Conservation (phyloP, 2,888 invertebrate species). For the Spisula solida region DNA sequence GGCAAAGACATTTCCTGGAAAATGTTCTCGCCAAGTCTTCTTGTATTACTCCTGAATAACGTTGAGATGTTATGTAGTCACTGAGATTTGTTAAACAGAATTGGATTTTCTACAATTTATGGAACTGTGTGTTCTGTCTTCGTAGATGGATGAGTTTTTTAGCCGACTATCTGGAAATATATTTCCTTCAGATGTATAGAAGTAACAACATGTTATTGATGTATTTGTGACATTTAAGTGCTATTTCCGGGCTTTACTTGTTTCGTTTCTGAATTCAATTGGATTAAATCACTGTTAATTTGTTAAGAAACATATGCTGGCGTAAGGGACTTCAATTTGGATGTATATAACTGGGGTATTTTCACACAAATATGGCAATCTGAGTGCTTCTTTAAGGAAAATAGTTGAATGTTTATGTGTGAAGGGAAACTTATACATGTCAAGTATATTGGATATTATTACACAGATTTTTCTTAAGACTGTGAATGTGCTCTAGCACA, state of each 20-base stretch:
- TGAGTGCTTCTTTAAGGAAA: neutral
- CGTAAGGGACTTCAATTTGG: neutral
- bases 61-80: neutral
- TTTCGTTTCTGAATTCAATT: neutral
- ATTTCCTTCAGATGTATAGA: neutral
- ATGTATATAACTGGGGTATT: neutral
- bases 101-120: constrained; percentile 17
- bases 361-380: neutral
- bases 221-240: neutral
- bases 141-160: neutral
- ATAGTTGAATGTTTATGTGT: neutral
- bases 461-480: neutral
- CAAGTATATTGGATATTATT: neutral
- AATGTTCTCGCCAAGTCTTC: neutral
- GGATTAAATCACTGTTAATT: neutral
- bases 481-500: neutral
- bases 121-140: neutral
- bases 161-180: neutral
- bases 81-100: neutral
- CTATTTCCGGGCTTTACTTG: neutral
- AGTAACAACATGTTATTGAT: neutral
- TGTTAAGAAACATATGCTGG: neutral
- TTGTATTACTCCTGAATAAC: neutral
- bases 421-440: neutral
- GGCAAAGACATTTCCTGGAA: neutral